phyloP scores from a whole-genome alignment of 2,113 vertebrate genomes.

The Mionectes macconnelli region DNA sequence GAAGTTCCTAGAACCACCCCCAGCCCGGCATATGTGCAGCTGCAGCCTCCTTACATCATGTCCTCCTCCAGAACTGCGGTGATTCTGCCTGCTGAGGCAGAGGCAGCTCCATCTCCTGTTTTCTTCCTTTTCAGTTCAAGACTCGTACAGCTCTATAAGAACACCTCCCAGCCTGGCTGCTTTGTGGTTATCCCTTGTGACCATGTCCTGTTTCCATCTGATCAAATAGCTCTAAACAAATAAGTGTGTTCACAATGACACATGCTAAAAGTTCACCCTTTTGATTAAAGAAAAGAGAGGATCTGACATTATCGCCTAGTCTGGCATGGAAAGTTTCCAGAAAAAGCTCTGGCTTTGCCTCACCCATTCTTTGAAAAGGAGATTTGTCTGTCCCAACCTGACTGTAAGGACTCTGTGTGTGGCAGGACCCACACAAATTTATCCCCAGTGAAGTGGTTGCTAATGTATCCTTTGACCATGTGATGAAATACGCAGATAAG shows the following conservation, averaged over 20 bases:
- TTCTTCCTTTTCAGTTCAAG: background rate
- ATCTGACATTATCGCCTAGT: background rate
- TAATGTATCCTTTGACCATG: background rate
- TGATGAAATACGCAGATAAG: background rate
- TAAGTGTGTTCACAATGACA: background rate
- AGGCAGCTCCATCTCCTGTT: background rate
- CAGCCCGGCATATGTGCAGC: background rate
- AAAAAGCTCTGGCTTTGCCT: background rate
- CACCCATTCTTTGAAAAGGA: background rate
- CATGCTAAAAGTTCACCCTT: background rate
- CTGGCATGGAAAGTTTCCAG: background rate
- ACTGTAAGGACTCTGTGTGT: background rate
- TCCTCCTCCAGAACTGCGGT: fast-evolving
- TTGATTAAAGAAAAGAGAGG: background rate
- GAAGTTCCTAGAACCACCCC: background rate
- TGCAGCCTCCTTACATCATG: background rate
- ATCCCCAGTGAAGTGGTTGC: background rate
- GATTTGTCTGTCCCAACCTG: background rate
- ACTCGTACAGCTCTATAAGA: background rate
- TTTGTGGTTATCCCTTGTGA: background rate
- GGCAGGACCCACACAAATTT: background rate
- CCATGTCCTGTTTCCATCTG: background rate
- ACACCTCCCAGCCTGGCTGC: background rate
- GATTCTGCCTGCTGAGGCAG: background rate
- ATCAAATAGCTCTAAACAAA: background rate